Evolutionary conservation across 2,888 invertebrate genomes (phyloP).

Genomic region (Creontiades dilutus): DNA sequence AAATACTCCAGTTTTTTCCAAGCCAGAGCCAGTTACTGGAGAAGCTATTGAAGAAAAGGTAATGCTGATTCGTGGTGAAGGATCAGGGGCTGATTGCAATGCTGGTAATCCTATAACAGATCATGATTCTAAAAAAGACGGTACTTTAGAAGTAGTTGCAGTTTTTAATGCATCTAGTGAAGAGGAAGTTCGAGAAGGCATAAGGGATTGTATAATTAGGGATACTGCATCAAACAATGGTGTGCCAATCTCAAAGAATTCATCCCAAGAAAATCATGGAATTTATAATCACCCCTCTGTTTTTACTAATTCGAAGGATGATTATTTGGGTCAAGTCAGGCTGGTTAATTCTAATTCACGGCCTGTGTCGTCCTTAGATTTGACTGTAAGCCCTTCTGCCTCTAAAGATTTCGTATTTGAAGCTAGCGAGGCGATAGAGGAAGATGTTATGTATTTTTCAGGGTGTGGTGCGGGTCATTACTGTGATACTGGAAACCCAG

Average conservation of each 20-base stretch:
- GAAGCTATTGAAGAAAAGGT: slow-evolving; percentile 87
- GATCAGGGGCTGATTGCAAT: slow-evolving; percentile 85
- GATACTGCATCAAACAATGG: not conserved
- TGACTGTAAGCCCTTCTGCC: slow-evolving; percentile 81
- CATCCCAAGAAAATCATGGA: not conserved
- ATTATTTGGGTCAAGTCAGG: not conserved
- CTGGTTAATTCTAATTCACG: not conserved
- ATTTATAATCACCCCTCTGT: not conserved
- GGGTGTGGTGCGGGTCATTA: slow-evolving; percentile 86
- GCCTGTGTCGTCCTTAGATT: not conserved
- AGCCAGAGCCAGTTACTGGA: slow-evolving; percentile 79
- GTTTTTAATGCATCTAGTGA: slow-evolving; percentile 60
- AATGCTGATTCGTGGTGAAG: slow-evolving; percentile 85
- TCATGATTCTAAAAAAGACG: slow-evolving; percentile 25
- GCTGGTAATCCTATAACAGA: slow-evolving; percentile 83
- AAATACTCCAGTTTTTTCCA: slow-evolving; percentile 83
- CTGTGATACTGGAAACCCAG: slow-evolving; percentile 86
- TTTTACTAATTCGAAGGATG: not conserved
- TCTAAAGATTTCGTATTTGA: slow-evolving; percentile 77
- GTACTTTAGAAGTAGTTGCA: slow-evolving; percentile 34
- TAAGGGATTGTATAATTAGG: slow-evolving; percentile 39
- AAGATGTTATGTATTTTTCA: slow-evolving; percentile 84
- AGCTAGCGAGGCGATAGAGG: slow-evolving; percentile 85
- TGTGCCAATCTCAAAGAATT: not conserved
- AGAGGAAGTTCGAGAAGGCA: slow-evolving; percentile 36